Conservation (phyloP, 2,888 invertebrate genomes). For the Lasioglossum pauxillum region DNA sequence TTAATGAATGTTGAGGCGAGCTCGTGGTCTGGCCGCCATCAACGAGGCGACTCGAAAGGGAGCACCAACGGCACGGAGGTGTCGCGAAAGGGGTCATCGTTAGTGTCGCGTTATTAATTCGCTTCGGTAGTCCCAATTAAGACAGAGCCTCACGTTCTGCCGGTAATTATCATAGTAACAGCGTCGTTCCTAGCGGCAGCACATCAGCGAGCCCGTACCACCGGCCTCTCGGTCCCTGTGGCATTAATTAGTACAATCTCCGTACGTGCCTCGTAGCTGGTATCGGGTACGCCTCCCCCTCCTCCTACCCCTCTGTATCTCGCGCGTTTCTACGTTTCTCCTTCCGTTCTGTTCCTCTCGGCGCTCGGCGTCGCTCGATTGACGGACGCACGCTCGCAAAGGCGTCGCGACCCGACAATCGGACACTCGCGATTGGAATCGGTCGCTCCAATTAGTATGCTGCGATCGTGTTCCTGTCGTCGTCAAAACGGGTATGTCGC, state of each 20-base stretch:
- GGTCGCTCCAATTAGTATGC: constrained; percentile 23
- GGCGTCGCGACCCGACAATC: constrained; percentile 13
- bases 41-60: constrained; percentile 25
- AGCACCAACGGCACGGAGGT: constrained; percentile 22
- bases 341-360: constrained; percentile 34
- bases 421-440: constrained; percentile 16
- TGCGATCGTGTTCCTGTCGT: constrained; percentile 5
- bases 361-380: constrained; percentile 13
- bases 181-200: constrained; percentile 75
- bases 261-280: constrained; percentile 76
- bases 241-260: constrained; percentile 83
- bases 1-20: constrained; percentile 8
- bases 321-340: constrained; percentile 57
- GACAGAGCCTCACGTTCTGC: constrained; percentile 76
- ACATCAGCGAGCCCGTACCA: constrained; percentile 74
- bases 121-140: constrained; percentile 75
- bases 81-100: constrained; percentile 57
- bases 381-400: constrained; percentile 14
- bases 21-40: constrained; percentile 22
- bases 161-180: constrained; percentile 79
- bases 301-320: constrained; percentile 58
- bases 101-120: constrained; percentile 69
- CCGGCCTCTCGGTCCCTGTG: constrained; percentile 62
- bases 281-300: constrained; percentile 52
- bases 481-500: neutral